Evolutionary conservation across 2,888 invertebrate species (phyloP).

Genomic region (Apotomis capreana): DNA sequence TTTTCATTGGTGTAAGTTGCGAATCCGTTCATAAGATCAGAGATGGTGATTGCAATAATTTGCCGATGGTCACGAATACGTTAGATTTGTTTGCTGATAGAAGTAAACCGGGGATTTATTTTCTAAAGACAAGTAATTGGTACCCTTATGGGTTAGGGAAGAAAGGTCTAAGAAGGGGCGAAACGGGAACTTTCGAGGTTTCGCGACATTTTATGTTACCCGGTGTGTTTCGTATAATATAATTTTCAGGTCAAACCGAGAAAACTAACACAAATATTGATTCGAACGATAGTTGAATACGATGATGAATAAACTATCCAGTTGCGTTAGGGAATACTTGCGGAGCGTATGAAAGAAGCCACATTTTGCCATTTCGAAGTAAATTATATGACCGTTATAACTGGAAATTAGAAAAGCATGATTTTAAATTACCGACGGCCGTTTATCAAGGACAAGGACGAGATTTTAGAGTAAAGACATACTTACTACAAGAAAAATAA

Average conservation of each 20-base stretch:
- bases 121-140: constrained; percentile 52
- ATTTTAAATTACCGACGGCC: no score
- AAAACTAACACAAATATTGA: neutral
- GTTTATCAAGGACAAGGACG: no score
- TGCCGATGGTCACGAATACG: constrained; percentile 53
- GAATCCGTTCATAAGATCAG: constrained; percentile 61
- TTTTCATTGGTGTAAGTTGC: constrained; percentile 60
- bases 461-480: no score
- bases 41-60: constrained; percentile 55
- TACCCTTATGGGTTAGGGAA: constrained; percentile 52
- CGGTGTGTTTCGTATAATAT: constrained; percentile 3
- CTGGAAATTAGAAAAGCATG: no score
- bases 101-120: constrained; percentile 54
- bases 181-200: neutral
- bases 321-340: no score
- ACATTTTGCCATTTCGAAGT: no score
- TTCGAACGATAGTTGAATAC: no score
- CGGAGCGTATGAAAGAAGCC: no score
- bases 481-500: no score
- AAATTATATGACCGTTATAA: no score
- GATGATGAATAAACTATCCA: no score
- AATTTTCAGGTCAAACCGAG: neutral
- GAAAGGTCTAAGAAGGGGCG: constrained; percentile 59
- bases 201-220: neutral
- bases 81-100: constrained; percentile 51